Conservation (phyloP, 92 coral and sea anemone species). For the Zoanthus sociatus region DNA sequence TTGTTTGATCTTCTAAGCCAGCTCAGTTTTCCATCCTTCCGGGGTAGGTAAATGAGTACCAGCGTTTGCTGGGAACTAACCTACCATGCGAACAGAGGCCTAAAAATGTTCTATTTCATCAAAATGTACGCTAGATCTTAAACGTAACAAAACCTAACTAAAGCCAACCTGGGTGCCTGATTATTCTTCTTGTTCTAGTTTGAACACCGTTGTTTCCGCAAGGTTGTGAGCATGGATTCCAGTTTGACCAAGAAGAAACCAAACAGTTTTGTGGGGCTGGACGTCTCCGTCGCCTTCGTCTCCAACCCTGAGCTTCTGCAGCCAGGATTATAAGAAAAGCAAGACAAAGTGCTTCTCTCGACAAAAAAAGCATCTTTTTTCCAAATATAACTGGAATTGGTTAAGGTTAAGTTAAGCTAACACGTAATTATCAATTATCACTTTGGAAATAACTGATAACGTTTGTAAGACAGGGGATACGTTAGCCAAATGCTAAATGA, state of each 20-base stretch:
- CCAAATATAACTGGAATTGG: background rate
- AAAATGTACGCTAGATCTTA: background rate
- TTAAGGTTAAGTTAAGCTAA: too few species aligned
- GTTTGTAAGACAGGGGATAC: too few species aligned
- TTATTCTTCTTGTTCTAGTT: conserved; percentile 39
- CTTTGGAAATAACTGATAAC: too few species aligned
- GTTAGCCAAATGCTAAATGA: too few species aligned
- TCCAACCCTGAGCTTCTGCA: background rate
- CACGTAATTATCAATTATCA: too few species aligned
- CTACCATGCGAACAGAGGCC: too few species aligned
- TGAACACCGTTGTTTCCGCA: conserved; percentile 64
- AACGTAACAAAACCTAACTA: background rate
- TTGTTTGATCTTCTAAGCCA: too few species aligned
- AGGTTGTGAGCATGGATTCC: conserved; percentile 59
- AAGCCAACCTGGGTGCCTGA: conserved; percentile 5
- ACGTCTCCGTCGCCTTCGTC: conserved; percentile 47
- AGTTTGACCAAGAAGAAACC: conserved; percentile 46
- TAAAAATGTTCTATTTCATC: background rate
- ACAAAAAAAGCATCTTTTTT: background rate
- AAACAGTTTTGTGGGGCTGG: conserved; percentile 48
- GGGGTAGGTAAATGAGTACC: too few species aligned
- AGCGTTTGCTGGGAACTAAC: too few species aligned
- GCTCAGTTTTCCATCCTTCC: too few species aligned
- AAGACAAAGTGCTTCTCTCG: background rate
- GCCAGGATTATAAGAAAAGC: conserved; percentile 14